Conservation (phyloP, 92 coral and sea anemone species). For the Micromussa lordhowensis region DNA sequence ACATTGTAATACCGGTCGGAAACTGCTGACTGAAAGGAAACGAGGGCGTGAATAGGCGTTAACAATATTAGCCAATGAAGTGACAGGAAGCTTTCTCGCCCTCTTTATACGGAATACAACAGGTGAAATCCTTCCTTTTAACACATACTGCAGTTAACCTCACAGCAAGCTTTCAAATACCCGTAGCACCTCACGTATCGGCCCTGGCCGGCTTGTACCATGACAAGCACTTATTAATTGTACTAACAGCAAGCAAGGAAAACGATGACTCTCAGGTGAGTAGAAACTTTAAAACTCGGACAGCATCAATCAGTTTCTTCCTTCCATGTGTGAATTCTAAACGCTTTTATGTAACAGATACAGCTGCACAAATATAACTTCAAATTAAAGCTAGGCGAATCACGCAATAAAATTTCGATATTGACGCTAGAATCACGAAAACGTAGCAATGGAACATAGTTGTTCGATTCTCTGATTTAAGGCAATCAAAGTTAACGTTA, state of each 20-base stretch:
- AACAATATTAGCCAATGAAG: constrained; percentile 12
- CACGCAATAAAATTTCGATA: background rate
- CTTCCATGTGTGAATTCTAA: background rate
- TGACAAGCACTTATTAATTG: background rate
- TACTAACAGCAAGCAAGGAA: background rate
- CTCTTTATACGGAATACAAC: constrained; percentile 19
- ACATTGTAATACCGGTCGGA: background rate
- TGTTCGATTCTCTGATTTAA: background rate
- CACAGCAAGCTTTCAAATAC: constrained; percentile 24
- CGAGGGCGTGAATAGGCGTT: constrained; percentile 13
- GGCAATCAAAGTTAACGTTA: background rate
- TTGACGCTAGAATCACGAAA: background rate
- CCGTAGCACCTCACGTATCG: background rate
- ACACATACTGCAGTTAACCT: background rate
- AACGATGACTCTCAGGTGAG: constrained; percentile 17
- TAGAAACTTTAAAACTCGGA: background rate
- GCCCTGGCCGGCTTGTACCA: constrained; percentile 30
- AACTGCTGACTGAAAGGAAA: constrained; percentile 36
- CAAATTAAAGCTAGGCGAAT: background rate
- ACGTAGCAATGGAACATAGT: background rate
- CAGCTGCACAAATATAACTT: background rate
- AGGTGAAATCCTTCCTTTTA: constrained; percentile 15
- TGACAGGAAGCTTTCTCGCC: background rate
- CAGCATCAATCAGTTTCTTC: background rate
- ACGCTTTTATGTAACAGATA: background rate